Evolutionary conservation across 1,140 invertebrate genomes (phyloP).

Genomic region (Brachionus angularis): DNA sequence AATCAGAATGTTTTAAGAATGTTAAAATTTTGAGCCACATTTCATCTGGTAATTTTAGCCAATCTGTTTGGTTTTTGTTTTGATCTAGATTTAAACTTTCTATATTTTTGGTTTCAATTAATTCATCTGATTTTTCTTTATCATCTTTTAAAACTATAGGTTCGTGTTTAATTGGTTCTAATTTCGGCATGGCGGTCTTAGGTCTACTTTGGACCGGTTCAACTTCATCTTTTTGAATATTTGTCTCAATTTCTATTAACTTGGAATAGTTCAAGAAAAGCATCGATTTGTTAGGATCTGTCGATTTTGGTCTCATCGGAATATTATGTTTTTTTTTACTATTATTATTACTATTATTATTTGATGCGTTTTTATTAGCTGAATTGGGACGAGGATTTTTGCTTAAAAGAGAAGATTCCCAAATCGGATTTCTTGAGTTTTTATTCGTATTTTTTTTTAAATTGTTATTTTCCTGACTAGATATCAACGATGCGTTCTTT

Average conservation of each 20-base stretch:
- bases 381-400: not conserved
- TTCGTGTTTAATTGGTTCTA: not conserved
- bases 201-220: not conserved
- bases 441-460: not conserved
- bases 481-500: not conserved
- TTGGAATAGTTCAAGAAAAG: slow-evolving; percentile 7
- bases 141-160: not conserved
- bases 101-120: not conserved
- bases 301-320: not conserved
- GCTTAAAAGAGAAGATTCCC: not conserved
- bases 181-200: not conserved
- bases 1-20: slow-evolving; percentile 2
- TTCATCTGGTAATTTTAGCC: slow-evolving; percentile 37
- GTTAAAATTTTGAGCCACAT: slow-evolving; percentile 25
- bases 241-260: slow-evolving; percentile 21
- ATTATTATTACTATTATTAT: too few species aligned
- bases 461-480: not conserved
- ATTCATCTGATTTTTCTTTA: not conserved
- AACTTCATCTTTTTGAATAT: not conserved
- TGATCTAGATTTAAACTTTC: not conserved
- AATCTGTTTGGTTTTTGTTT: not conserved
- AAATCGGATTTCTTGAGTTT: not conserved
- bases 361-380: not conserved
- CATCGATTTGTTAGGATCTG: too few species aligned
- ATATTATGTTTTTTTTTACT: not conserved